Evolutionary conservation across 2,797 vertebrate genomes (phyloP), one percentile per base, ranked within the genome.

Genomic region (Dicrostonyx torquatus): DNA sequence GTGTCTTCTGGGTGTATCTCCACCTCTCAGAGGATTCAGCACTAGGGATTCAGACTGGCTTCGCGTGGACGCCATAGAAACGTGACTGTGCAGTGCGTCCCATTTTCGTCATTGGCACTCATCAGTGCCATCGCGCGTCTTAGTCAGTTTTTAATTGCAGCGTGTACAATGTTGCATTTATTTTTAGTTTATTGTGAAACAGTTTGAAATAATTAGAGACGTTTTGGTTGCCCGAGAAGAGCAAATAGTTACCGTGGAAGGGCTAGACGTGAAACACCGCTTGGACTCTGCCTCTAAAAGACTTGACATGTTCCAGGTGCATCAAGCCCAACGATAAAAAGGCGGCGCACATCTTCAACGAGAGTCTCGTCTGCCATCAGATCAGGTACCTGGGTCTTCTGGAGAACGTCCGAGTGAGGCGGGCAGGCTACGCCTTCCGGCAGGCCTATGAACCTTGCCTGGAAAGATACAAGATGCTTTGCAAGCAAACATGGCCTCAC

Each of bases 241-340:
- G 89, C 24, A 70, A 77, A 31, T 31, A 37, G 50, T 90, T n/a
- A 22, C 82, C 77, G 29, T 77, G 37, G 83, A 82, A 40, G 70
- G 75, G 80, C 75, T 73, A 17, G 53, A 31, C 70, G 22, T 60
- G 48, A 77, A 94, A 75, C 37, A 14, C 11, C 4, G 48, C 29
- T 20, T n/a, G n/a, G n/a, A n/a, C n/a, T n/a, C n/a, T n/a, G n/a
- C n/a, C n/a, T n/a, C n/a, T 77, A 83, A 84, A 85, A 43, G 78
- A 26, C 96, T 94, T 84, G 84, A 95, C 37, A 31, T 76, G 87
- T 95, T 95, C 43, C 96, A 99, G 99, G 90, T 99, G 99, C 97
- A 99, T 99, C 98, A 99, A 99, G 93, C 99, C 99, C 37, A 99
- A 99, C 91, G 99, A 99, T 96, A 99, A 99, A 97, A 99, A 99